Evolutionary conservation across 2,797 vertebrate species (phyloP).

Genomic region (Hyperoplus immaculatus): DNA sequence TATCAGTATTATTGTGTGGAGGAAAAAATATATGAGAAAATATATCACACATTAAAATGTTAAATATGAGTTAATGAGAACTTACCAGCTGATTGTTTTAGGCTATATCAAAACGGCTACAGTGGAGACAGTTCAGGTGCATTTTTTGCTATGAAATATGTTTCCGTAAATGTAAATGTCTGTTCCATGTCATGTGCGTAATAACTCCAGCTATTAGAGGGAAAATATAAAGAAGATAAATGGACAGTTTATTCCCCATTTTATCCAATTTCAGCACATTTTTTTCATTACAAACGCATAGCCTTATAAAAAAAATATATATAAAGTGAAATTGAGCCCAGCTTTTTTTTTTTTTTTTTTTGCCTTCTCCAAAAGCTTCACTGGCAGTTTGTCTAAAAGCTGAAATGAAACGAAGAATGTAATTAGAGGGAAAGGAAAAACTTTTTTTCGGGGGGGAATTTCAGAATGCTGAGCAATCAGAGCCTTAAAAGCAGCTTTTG

Average conservation of each 20-base stretch:
- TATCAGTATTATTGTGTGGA: constrained; percentile 72
- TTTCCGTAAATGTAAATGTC: constrained; percentile 75
- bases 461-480: constrained; percentile 81
- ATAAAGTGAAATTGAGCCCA: constrained; percentile 77
- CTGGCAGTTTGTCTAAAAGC: constrained; percentile 82
- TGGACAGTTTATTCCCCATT: constrained; percentile 79
- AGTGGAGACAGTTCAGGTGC: constrained; percentile 68
- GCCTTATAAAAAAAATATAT: constrained; percentile 75
- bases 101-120: constrained; percentile 66
- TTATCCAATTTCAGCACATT: constrained; percentile 80
- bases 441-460: constrained; percentile 77
- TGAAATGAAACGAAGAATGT: constrained; percentile 82
- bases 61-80: constrained; percentile 86
- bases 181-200: constrained; percentile 76
- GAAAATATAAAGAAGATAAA: constrained; percentile 84
- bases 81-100: constrained; percentile 67
- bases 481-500: constrained; percentile 79
- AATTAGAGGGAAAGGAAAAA: constrained; percentile 82
- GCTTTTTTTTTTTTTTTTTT: constrained; percentile 48
- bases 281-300: constrained; percentile 81
- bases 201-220: constrained; percentile 83
- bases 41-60: constrained; percentile 80
- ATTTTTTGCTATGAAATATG: constrained; percentile 68
- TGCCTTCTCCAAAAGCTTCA: constrained; percentile 76
- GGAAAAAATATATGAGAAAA: constrained; percentile 66